Percentiles rank a stretch among this genome's conserved stretches.
These are phyloP conservation scores for Aleiodes testaceus DNA, from an alignment of 2,888 invertebrate genomes.

Conservation along the genomic window DNA sequence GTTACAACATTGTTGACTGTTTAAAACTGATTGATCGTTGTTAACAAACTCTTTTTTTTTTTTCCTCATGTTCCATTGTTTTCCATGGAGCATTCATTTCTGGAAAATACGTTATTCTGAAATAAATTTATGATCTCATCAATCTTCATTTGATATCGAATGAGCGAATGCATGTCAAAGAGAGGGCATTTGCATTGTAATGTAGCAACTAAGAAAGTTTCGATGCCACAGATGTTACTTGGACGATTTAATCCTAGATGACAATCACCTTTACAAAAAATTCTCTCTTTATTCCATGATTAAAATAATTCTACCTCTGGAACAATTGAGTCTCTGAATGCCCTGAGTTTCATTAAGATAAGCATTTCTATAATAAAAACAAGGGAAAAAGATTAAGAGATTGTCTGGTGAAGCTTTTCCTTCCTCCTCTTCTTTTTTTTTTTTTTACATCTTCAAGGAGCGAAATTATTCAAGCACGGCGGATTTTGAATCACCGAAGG, in stretches of 20 bases:
- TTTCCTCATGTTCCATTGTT: not conserved
- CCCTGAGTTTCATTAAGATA: conserved; percentile 10
- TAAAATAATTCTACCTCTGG: not conserved
- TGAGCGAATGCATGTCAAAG: conserved; percentile 12
- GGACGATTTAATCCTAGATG: not conserved
- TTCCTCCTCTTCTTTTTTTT: conserved; percentile 5
- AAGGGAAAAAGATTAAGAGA: not conserved
- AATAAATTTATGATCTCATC: conserved; percentile 30
- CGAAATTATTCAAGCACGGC: conserved; percentile 25
- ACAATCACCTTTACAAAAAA: not conserved
- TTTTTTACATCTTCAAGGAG: not conserved
- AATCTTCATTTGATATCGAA: conserved; percentile 23
- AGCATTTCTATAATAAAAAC: conserved; percentile 17
- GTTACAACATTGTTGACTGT: conserved; percentile 15
- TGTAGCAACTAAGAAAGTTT: conserved; percentile 14
- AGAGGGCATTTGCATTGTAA: conserved; percentile 12
- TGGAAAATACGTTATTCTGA: conserved; percentile 1
- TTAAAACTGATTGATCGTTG: conserved; percentile 23
- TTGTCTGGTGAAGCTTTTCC: conserved; percentile 13
- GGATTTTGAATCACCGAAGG: conserved; percentile 23
- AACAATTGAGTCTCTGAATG: not conserved
- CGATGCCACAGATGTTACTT: conserved; percentile 6
- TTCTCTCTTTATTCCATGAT: not conserved
- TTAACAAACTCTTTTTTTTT: conserved; percentile 17
- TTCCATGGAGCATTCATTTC: not conserved